Evolutionary conservation across 2,888 invertebrate species (phyloP), one percentile per base, ranked within the genome.

Genomic region (Macropis europaea): DNA sequence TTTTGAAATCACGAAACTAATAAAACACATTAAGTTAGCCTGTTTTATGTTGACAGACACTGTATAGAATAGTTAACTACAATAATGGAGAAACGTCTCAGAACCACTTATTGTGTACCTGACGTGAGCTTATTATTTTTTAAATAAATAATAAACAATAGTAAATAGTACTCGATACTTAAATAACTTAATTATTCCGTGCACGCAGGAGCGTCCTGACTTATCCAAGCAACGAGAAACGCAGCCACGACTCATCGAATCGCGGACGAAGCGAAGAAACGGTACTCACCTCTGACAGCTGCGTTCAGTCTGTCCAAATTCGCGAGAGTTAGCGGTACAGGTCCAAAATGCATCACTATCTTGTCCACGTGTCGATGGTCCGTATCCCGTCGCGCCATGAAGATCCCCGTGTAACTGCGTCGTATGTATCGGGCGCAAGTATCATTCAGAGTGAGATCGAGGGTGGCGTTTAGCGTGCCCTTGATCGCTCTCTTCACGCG

Each of bases 301-400:
- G 90, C 89, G 79, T 89, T 88, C 67, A 90, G 84, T 62, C 89
- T 84, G 76, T 90, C 90, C 85, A 90, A 84, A 71, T 90, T 90
- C 15, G 87, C 85, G 38, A 90, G 83, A 0, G 90, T 90, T 42
- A 90, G 82, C 4, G 90, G 88, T 60, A 90, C 76, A 4, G 90
- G 88, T 61, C 89, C 88, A 52, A 88, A 87, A 71, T 88, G 84
- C 89, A 90, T 89, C 19, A 88, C 79, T 50, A 88, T 77, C 50
- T 77, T 86, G 30, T 68, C 81, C 30, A 38, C 53, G 38, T 73
- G 73, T 22, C 60, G 59, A 17, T 52, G 53, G 47, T 79, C 73
- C 2, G 45, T 34, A 11, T 68, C 77, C 6, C 67, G 73, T 19
- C 79, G 77, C 1, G 82, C 90, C 85, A 90, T 82, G 73, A 90